Base-by-base conservation (phyloP, 2,797 vertebrate species). In the Pseudochirops cupreus region DNA sequence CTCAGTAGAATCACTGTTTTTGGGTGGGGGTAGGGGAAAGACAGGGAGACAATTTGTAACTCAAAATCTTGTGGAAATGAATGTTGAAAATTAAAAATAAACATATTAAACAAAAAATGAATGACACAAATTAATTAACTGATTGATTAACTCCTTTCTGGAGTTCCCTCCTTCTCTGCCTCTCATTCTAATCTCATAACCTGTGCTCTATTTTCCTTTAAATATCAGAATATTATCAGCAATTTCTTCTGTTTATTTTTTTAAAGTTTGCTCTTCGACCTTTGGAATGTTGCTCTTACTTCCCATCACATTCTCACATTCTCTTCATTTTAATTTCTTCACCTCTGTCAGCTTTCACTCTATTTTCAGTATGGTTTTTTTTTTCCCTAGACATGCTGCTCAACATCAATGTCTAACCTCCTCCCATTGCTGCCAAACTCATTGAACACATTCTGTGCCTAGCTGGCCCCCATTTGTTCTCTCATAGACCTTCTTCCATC, bases 191-290 rank as follows among this genome's bases (percentile, higher is more conserved):
- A 91, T 46, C 39, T 26, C 57, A 21, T 29, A 0, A 59, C 10
- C 9, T 11, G 28, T 31, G 29, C 57, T 52, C 14, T 89, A 31
- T n/a, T 46, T 12, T 10, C 24, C 58, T 6, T 92, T 50, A 89
- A 93, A 96, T 54, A 57, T 62, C 82, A 54, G 26, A 94, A 53
- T 16, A 89, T 21, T 90, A 29, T 14, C 21, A 56, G 91, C 33
- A 91, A 91, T 46, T 93, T 96, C 56, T 16, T 56, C 94, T 29
- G 90, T 3, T 1, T 92, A 13, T 91, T 12, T 4, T 50, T 82
- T 54, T 18, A 55, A 14, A 16, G 0, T n/a, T 1, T 10, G 9
- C 14, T 96, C 4, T 52, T 87, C 9, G 0, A 31, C 10, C 6
- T 50, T 24, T 54, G 4, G 28, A 39, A 12, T 57, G 29, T 12